phyloP scores from a whole-genome alignment of 2,113 vertebrate species.

The Anoplopoma fimbria region DNA sequence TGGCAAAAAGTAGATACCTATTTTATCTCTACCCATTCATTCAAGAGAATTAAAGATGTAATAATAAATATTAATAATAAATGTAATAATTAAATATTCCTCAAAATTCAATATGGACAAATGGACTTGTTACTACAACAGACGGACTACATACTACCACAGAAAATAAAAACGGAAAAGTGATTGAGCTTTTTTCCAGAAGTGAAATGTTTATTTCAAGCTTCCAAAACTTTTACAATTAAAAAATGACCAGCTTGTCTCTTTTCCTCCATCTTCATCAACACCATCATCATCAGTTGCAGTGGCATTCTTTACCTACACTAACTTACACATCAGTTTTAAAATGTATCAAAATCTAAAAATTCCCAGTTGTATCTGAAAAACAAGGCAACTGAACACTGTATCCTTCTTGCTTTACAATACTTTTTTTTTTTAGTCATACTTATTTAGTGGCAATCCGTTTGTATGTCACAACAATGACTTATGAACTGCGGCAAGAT shows the following conservation, averaged over 20 bases:
- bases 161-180: neutral
- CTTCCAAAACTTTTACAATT: conserved; percentile 60
- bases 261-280: conserved; percentile 4
- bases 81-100: neutral
- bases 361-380: conserved; percentile 36
- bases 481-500: neutral
- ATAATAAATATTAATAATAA: no score
- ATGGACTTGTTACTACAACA: neutral
- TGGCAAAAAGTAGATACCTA: neutral
- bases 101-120: neutral
- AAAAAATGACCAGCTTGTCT: conserved; percentile 32
- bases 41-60: neutral
- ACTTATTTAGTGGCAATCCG: conserved; percentile 34
- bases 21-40: neutral
- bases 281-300: neutral
- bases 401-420: conserved; percentile 51
- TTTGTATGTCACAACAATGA: conserved; percentile 27
- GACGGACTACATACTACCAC: neutral
- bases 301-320: conserved; percentile 26
- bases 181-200: conserved; percentile 21
- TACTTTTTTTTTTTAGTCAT: conserved; percentile 38
- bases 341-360: conserved; percentile 73
- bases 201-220: conserved; percentile 77
- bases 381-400: conserved; percentile 59
- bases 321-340: conserved; percentile 55